These are phyloP conservation scores for Gymnocypris eckloni DNA, from an alignment of 2,797 vertebrate genomes.

Conservation along the genomic window DNA sequence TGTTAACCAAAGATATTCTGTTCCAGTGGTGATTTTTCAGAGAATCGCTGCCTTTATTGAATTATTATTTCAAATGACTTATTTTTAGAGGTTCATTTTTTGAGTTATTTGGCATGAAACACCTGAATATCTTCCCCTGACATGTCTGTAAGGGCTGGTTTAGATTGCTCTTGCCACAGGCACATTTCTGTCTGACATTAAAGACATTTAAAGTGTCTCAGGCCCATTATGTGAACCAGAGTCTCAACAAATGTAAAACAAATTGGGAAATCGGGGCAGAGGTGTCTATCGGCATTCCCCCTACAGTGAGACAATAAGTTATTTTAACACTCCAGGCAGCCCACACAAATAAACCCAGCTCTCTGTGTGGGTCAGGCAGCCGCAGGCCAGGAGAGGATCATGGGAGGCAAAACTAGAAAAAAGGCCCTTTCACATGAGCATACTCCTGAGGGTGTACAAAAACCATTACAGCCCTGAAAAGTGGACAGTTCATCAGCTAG, in stretches of 20 bases:
- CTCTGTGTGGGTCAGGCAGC: constrained; percentile 47
- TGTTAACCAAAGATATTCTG: not conserved
- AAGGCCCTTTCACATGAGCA: not conserved
- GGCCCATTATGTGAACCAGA: constrained; percentile 43
- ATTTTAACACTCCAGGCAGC: constrained; percentile 38
- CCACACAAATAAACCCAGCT: constrained; percentile 50
- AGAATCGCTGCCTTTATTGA: not conserved
- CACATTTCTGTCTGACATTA: constrained; percentile 53
- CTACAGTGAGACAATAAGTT: constrained; percentile 36
- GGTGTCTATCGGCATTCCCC: constrained; percentile 57
- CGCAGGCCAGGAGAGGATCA: constrained; percentile 21
- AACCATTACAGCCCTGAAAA: constrained; percentile 26
- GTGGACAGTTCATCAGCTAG: not conserved
- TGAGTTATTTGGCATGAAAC: constrained; percentile 1
- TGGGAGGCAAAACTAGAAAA: constrained; percentile 6
- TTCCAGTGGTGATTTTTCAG: not conserved
- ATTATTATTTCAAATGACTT: not conserved
- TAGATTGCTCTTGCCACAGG: constrained; percentile 51
- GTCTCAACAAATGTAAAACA: constrained; percentile 71
- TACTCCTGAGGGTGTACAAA: not conserved
- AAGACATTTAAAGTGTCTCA: constrained; percentile 40
- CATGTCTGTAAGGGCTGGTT: constrained; percentile 54
- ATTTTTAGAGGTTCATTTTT: not conserved
- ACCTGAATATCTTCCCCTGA: not conserved
- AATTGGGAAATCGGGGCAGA: constrained; percentile 71